Conservation (phyloP, 1,140 invertebrate species). For the Monomorium pharaonis region DNA sequence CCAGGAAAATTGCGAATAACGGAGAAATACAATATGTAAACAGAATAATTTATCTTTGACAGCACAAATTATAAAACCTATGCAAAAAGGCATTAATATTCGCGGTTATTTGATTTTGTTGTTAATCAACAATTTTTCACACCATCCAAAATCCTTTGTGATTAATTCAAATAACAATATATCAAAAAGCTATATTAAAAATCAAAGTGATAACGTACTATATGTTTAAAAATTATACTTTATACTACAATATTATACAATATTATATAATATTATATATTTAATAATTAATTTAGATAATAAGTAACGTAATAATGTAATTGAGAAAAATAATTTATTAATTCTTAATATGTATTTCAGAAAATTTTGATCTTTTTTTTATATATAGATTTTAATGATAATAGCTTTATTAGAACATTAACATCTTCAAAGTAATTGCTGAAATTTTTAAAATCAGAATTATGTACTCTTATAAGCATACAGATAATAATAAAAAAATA, state of each 20-base stretch:
- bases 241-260: not conserved
- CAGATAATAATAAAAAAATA: not conserved
- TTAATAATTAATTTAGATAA: not conserved
- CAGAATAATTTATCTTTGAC: constrained; percentile 31
- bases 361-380: not conserved
- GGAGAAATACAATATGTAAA: constrained; percentile 16
- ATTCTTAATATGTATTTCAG: not conserved
- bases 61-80: constrained; percentile 46
- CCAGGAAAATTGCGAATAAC: constrained; percentile 84
- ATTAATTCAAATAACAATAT: constrained; percentile 27
- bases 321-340: not conserved
- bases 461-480: not conserved
- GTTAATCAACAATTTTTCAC: constrained; percentile 24
- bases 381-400: not conserved
- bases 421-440: not conserved
- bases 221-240: not conserved
- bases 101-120: constrained; percentile 39
- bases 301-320: not conserved
- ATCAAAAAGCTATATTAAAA: constrained; percentile 15
- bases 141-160: not conserved
- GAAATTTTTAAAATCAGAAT: not conserved
- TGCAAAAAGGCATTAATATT: constrained; percentile 49
- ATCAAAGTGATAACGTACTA: not conserved
- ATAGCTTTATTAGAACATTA: not conserved
- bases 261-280: not conserved